These are phyloP conservation scores for Laticauda colubrina DNA, from an alignment of 2,113 vertebrate genomes.

Conservation along the genomic window DNA sequence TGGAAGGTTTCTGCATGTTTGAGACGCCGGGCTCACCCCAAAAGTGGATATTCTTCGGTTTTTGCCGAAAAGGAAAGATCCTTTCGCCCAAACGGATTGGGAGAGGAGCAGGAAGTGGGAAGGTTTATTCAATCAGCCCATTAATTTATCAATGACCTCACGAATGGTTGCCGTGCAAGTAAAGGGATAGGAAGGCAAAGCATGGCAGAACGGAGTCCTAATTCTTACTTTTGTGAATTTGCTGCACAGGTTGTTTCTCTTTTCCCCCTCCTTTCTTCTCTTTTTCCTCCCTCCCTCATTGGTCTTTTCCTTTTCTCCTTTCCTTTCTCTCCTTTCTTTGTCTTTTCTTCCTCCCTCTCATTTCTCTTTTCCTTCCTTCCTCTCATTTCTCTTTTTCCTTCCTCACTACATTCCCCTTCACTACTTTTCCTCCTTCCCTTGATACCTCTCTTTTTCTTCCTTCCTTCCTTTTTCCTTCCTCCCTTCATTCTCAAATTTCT, in stretches of 20 bases:
- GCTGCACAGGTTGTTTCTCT: background rate
- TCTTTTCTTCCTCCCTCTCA: too few species aligned
- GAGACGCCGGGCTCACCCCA: background rate
- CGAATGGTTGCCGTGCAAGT: fast-evolving
- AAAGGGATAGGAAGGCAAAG: fast-evolving
- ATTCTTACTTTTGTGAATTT: background rate
- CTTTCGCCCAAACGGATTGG: too few species aligned
- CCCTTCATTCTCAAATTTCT: too few species aligned
- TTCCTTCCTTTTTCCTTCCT: too few species aligned
- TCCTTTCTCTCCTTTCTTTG: too few species aligned
- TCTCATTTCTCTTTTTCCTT: too few species aligned
- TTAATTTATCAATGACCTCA: background rate
- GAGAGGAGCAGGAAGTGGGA: background rate
- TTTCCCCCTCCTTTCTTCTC: background rate
- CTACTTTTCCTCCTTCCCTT: too few species aligned
- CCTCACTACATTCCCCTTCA: too few species aligned
- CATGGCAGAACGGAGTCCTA: fast-evolving
- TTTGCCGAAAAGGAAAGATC: background rate
- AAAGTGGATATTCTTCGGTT: background rate
- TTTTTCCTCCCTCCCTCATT: background rate
- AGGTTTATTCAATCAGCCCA: background rate
- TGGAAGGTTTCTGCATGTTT: background rate
- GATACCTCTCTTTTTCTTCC: too few species aligned
- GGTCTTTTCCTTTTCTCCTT: too few species aligned
- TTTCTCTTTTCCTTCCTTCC: too few species aligned